Percentiles rank a stretch among this genome's conserved stretches.
Conservation (phyloP, 2,113 vertebrate genomes). For the Xyrauchen texanus region DNA sequence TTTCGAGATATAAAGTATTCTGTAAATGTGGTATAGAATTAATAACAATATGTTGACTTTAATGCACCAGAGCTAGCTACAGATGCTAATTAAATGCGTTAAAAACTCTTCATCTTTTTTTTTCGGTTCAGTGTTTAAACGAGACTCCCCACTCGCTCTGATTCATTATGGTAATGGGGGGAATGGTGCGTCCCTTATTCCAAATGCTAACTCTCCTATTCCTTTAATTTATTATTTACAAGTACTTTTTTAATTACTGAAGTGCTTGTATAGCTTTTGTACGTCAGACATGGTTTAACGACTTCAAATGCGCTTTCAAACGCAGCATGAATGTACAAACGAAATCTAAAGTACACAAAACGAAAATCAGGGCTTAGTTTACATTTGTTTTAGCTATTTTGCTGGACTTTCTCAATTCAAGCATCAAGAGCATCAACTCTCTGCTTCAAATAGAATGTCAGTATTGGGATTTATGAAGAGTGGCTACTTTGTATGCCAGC, state of each 20-base stretch:
- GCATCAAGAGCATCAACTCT: not conserved
- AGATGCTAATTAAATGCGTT: too few species aligned
- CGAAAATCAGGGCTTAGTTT: not conserved
- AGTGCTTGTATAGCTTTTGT: slow-evolving; percentile 88
- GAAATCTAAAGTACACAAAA: not conserved
- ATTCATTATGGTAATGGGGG: slow-evolving; percentile 88
- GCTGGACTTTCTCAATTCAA: slow-evolving; percentile 13
- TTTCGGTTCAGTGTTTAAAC: slow-evolving; percentile 67
- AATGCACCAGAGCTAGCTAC: too few species aligned
- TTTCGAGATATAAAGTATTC: too few species aligned
- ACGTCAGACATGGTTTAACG: slow-evolving; percentile 85
- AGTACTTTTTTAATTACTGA: slow-evolving; percentile 85
- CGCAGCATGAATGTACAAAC: too few species aligned
- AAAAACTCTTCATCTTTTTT: slow-evolving; percentile 70
- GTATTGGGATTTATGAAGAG: slow-evolving; percentile 56
- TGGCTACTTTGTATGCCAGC: slow-evolving; percentile 55
- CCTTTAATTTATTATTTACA: slow-evolving; percentile 96
- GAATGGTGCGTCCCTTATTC: slow-evolving; percentile 86
- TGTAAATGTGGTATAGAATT: too few species aligned
- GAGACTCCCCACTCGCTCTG: slow-evolving; percentile 73
- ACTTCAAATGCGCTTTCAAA: not conserved
- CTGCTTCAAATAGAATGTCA: slow-evolving; percentile 25
- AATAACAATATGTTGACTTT: too few species aligned
- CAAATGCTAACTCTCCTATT: slow-evolving; percentile 81
- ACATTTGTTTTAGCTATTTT: not conserved